Evolutionary conservation across 2,888 invertebrate species (phyloP).

Genomic region (Eristalis intricaria): DNA sequence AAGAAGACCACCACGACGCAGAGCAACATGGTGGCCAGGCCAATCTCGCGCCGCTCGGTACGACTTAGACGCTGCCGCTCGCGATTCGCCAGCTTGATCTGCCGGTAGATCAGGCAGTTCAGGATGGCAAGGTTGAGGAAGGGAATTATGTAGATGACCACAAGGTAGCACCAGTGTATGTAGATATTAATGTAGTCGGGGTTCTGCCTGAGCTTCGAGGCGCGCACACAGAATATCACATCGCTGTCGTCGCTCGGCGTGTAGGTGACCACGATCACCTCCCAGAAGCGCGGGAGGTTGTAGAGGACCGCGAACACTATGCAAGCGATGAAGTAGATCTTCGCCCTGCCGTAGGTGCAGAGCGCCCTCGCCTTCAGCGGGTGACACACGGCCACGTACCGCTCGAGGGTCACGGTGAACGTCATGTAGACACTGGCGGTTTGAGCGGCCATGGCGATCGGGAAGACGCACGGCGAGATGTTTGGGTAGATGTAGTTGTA

Average conservation of each 20-base stretch:
- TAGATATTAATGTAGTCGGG: slow-evolving; percentile 91
- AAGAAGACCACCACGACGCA: slow-evolving; percentile 97
- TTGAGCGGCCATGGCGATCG: slow-evolving; percentile 93
- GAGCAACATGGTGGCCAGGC: slow-evolving; percentile 96
- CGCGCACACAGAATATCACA: slow-evolving; percentile 87
- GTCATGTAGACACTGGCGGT: slow-evolving; percentile 97
- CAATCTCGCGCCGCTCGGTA: slow-evolving; percentile 95
- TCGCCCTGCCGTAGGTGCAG: slow-evolving; percentile 93
- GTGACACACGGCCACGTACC: slow-evolving; percentile 96
- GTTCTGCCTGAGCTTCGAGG: slow-evolving; percentile 87
- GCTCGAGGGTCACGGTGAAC: slow-evolving; percentile 93
- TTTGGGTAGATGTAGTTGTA: slow-evolving; percentile 90
- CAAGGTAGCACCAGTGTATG: slow-evolving; percentile 96
- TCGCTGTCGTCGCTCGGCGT: slow-evolving; percentile 81
- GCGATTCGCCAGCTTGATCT: slow-evolving; percentile 93
- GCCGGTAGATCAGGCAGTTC: slow-evolving; percentile 94
- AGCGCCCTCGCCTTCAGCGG: slow-evolving; percentile 93
- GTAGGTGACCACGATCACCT: slow-evolving; percentile 83
- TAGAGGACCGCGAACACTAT: slow-evolving; percentile 91
- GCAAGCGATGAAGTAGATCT: slow-evolving; percentile 92
- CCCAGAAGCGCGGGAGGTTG: slow-evolving; percentile 92
- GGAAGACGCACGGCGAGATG: slow-evolving; percentile 90
- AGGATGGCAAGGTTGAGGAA: slow-evolving; percentile 93
- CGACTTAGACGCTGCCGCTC: slow-evolving; percentile 95
- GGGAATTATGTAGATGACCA: slow-evolving; percentile 96